Base-by-base conservation (phyloP, 2,113 vertebrate genomes). In the Pygoscelis antarcticus region DNA sequence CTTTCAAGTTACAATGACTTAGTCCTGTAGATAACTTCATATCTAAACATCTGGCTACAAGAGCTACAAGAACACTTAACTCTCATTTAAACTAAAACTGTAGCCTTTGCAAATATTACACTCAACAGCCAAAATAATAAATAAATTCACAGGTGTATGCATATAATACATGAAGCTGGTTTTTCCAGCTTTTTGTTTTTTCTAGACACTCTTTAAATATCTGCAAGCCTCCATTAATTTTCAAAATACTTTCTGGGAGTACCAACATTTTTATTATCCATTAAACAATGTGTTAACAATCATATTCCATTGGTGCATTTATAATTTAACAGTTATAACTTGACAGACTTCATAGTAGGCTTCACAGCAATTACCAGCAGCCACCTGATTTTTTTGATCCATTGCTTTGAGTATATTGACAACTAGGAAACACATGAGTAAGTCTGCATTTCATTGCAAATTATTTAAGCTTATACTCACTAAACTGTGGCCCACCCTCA, bases 1-100 rank as follows among this genome's bases (percentile, higher is more conserved):
- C 49, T 96, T 93, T 77, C 71, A 94, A 88, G 75, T 87, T 80
- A n/a, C 32, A 82, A 42, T 27, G 36, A 71, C 65, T 91, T 92
- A 42, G 83, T 95, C 49, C 13, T n/a, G 36, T 74, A 91, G 77
- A 76, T 82, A 93, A 30, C 14, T 85, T 93, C 44, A 44, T 83
- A 49, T 34, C 7, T 68, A 58, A 83, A 80, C 71, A 40, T 80
- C 54, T 93, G 68, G 49, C 34, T 90, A 61, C 40, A 83, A 86
- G 19, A 80, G 19, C 12, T 79, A 36, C 65, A 57, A 58, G 78
- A 85, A 44, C 22, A 57, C 44, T 79, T 82, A 76, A 36, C 27
- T 86, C 60, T 81, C 20, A 30, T 74, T 96, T 82, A 70, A 76
- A 87, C 49, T 58, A 61, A 80, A 95, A 80, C 26, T 4, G 0